Base-by-base conservation (phyloP, 2,888 invertebrate species). In the Melanophora roralis region DNA sequence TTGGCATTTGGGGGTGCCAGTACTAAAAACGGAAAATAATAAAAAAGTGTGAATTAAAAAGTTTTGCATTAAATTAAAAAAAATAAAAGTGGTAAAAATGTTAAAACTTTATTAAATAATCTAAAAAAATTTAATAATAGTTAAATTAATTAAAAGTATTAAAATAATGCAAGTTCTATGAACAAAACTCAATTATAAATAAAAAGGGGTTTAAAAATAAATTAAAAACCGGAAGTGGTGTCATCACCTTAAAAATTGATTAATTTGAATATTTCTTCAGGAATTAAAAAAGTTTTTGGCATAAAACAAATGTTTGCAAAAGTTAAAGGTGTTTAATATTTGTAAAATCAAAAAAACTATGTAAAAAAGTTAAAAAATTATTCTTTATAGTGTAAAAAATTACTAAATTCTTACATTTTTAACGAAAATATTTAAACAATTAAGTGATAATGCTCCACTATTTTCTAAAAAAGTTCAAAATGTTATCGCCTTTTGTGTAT, bases 401-500 rank as follows among this genome's bases (percentile, higher is more conserved):
- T 43, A 43, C 34, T 32, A 71, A 57, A n/a, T 60, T 60, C 40
- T 53, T 38, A 59, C 1, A 36, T 36, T 36, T 73, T n/a, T 14
- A 38, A 51, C 21, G 36, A 57, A 49, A 65, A 16, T 51, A 40
- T 34, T 21, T 55, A 12, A 67, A 64, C 59, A 82, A 79, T 67
- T 69, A 27, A 74, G 69, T 81, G 84, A 84, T 84, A 83, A 83
- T 81, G 81, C 16, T 73, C 62, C 67, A 80, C 76, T 75, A 69
- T 74, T 80, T 64, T 76, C 69, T 64, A 71, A 64, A 76, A 80
- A 49, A 82, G 84, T 83, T 84, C 84, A 84, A 82, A 81, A 81
- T 82, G 84, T 84, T 84, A 84, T 83, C 84, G 36, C 40, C 19
- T 36, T 45, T 34, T 27, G 6, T 59, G 43, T 40, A 62, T 21